A percentile compares a stretch with the other conserved stretches of the same genome.
These are phyloP conservation scores for Idris sp. DNA, from an alignment of 1,140 invertebrate species.

Conservation along the genomic window DNA sequence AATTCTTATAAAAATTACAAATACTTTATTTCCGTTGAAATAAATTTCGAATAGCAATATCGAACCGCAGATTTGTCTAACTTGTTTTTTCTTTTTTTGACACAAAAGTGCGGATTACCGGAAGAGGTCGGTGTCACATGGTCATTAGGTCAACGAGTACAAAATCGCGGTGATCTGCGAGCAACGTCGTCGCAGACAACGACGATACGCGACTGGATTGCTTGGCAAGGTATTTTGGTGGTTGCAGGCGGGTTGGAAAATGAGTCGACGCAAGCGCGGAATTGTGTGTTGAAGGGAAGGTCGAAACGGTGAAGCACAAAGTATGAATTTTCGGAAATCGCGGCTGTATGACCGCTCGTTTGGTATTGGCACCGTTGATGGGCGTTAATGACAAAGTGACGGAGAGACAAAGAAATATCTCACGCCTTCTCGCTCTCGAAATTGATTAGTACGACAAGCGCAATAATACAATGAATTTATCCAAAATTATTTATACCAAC, in stretches of 20 bases:
- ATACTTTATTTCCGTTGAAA: too few relatives aligned
- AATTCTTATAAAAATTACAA: too few relatives aligned
- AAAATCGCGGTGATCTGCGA: slow-evolving; percentile 4
- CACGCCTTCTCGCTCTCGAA: slow-evolving; percentile 16
- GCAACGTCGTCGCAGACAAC: slow-evolving; percentile 64
- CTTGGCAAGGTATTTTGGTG: slow-evolving; percentile 61
- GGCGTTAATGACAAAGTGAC: slow-evolving; percentile 51
- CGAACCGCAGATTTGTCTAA: too few relatives aligned
- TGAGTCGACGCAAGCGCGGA: slow-evolving; percentile 58
- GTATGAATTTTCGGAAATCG: slow-evolving; percentile 68
- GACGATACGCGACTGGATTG: slow-evolving; percentile 71
- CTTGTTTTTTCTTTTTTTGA: not conserved
- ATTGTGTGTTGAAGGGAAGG: slow-evolving; percentile 64
- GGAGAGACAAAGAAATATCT: slow-evolving; percentile 13
- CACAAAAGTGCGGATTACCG: not conserved
- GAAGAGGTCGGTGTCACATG: slow-evolving; percentile 71
- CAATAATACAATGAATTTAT: slow-evolving; percentile 15
- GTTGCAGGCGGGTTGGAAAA: slow-evolving; percentile 49
- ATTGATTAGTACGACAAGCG: slow-evolving; percentile 20
- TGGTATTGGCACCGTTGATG: slow-evolving; percentile 53
- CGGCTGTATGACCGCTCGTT: slow-evolving; percentile 62
- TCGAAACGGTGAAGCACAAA: slow-evolving; percentile 61
- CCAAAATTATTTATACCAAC: slow-evolving; percentile 13
- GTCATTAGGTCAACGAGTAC: slow-evolving; percentile 9
- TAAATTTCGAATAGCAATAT: too few relatives aligned